Percentiles rank a stretch among this genome's conserved stretches.
Conservation (phyloP, 2,113 vertebrate species). For the Romanogobio albipinnatus region DNA sequence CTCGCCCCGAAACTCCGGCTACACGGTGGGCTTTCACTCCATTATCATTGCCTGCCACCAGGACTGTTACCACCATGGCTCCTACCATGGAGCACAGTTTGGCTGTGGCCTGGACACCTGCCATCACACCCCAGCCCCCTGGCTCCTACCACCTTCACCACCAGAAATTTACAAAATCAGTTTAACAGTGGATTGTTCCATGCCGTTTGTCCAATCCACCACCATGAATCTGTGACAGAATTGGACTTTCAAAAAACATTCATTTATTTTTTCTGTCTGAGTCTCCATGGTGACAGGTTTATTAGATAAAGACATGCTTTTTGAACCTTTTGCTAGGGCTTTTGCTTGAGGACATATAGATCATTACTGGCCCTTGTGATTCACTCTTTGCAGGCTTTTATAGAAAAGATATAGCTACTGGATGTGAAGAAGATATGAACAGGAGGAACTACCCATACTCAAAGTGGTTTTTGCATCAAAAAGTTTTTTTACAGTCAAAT, state of each 20-base stretch:
- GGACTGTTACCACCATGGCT: too few species aligned
- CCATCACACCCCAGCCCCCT: too few species aligned
- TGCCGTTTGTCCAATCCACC: not conserved
- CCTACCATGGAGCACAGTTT: too few species aligned
- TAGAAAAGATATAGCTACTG: not conserved
- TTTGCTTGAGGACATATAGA: not conserved
- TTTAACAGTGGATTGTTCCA: not conserved
- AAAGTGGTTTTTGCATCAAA: not conserved
- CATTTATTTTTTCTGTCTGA: not conserved
- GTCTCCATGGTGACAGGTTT: constrained; percentile 14
- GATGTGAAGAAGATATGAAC: not conserved
- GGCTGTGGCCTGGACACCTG: too few species aligned
- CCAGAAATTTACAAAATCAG: not conserved
- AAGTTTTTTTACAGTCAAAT: not conserved
- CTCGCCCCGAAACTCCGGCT: too few species aligned
- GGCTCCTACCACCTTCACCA: too few species aligned
- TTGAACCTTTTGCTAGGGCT: constrained; percentile 24
- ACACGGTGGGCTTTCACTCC: too few species aligned
- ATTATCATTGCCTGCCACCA: too few species aligned
- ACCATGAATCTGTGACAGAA: not conserved
- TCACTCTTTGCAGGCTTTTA: constrained; percentile 15
- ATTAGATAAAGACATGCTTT: constrained; percentile 39
- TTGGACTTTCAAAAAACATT: not conserved
- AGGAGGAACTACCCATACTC: not conserved
- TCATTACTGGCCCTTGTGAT: constrained; percentile 12